These are phyloP conservation scores for Polyergus mexicanus DNA, from an alignment of 1,140 invertebrate genomes.

Conservation along the genomic window DNA sequence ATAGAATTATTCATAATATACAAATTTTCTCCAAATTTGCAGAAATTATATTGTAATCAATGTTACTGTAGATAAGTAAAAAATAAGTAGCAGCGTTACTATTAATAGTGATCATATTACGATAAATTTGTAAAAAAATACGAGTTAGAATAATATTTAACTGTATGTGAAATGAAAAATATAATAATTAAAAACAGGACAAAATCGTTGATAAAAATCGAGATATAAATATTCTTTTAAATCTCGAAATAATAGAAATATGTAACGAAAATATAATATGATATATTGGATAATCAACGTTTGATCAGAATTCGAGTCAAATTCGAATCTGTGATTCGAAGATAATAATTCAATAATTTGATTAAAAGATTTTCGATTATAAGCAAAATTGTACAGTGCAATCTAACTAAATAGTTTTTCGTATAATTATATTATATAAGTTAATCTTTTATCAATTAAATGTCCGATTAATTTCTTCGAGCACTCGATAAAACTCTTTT, in stretches of 20 bases:
- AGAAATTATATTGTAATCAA: neutral
- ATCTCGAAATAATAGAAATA: neutral
- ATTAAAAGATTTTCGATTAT: neutral
- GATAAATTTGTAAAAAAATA: neutral
- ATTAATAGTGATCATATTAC: neutral
- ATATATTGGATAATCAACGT: neutral
- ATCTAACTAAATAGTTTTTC: too few species aligned
- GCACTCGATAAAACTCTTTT: too few species aligned
- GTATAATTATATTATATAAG: too few species aligned
- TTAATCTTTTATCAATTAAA: too few species aligned
- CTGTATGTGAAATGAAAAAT: neutral
- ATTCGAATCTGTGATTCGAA: neutral
- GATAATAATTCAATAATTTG: slow-evolving; percentile 1
- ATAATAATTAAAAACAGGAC: too few species aligned
- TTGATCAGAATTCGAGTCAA: neutral
- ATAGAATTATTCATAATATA: neutral
- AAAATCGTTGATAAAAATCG: too few species aligned
- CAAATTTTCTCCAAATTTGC: neutral
- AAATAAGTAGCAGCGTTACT: neutral
- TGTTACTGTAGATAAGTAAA: neutral
- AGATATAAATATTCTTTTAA: too few species aligned
- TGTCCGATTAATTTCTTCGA: too few species aligned
- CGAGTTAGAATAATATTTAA: neutral
- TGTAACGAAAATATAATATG: neutral
- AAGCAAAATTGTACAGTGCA: neutral